Conservation (phyloP, 92 coral and sea anemone species). For the Ricordea florida region DNA sequence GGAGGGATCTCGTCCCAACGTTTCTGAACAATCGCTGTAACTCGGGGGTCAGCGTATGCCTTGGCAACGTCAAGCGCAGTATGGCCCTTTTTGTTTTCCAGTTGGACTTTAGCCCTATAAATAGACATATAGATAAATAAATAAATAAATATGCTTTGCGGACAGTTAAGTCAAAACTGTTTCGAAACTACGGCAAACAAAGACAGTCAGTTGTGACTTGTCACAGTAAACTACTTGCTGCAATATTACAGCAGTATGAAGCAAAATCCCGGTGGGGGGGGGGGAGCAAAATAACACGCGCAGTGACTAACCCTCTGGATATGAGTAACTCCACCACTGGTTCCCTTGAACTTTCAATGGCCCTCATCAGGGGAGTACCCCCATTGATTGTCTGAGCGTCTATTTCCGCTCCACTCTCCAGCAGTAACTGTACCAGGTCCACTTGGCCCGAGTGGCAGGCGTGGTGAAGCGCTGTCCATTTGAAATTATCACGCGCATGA, state of each 20-base stretch:
- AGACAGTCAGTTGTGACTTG: too few relatives aligned
- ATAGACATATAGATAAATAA: background rate
- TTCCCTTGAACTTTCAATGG: constrained; percentile 95
- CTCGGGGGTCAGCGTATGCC: constrained; percentile 97
- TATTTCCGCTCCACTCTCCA: constrained; percentile 89
- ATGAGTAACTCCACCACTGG: constrained; percentile 82
- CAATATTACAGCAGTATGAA: too few relatives aligned
- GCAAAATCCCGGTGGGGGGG: too few relatives aligned
- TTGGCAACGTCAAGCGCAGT: constrained; percentile 98
- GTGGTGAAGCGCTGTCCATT: constrained; percentile 94
- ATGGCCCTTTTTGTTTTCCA: constrained; percentile 94
- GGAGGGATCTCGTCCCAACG: constrained; percentile 99
- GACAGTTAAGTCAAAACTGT: too few relatives aligned
- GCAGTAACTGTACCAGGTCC: constrained; percentile 77
- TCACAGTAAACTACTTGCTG: too few relatives aligned
- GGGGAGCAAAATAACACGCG: too few relatives aligned
- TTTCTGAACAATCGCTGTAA: constrained; percentile 93
- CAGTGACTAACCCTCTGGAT: constrained; percentile 91
- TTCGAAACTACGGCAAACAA: too few relatives aligned
- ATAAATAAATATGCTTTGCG: background rate
- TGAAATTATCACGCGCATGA: constrained; percentile 86
- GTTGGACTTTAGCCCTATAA: constrained; percentile 92
- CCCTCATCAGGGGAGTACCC: constrained; percentile 97
- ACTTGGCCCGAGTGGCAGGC: constrained; percentile 97
- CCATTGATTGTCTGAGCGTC: constrained; percentile 95